phyloP scores from a whole-genome alignment of 2,113 vertebrate species.

The Ammospiza nelsoni region DNA sequence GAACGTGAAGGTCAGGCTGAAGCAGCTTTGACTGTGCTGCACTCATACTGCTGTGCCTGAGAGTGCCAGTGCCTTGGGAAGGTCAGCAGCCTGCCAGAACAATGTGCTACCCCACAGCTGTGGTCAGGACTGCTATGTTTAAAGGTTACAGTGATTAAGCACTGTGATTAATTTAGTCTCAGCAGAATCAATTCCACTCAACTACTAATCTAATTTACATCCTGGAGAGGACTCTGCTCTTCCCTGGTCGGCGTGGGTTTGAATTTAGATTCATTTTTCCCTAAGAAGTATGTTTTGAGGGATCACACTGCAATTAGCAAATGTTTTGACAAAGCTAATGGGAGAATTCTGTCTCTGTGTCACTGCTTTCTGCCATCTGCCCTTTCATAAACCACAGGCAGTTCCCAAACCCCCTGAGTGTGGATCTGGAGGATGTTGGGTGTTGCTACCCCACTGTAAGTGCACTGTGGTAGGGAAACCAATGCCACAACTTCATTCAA shows the following conservation, averaged over 20 bases:
- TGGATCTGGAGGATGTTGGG: not conserved
- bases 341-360: constrained; percentile 25
- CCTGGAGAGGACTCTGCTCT: constrained; percentile 54
- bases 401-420: not conserved
- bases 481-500: not conserved
- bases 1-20: not conserved
- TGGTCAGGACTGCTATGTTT: constrained; percentile 64
- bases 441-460: not conserved
- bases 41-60: not conserved
- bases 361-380: constrained; percentile 33
- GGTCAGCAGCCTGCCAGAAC: constrained; percentile 38
- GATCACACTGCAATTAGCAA: constrained; percentile 6
- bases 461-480: not conserved
- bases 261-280: constrained; percentile 42
- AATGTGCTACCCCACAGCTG: constrained; percentile 51
- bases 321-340: constrained; percentile 58
- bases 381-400: not conserved
- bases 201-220: constrained; percentile 79
- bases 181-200: constrained; percentile 91
- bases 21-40: not conserved
- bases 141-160: constrained; percentile 87
- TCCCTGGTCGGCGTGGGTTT: constrained; percentile 16
- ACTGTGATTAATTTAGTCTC: constrained; percentile 90
- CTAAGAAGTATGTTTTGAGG: not conserved
- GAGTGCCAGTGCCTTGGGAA: not conserved